Evolutionary conservation across 2,888 invertebrate species (phyloP).

Genomic region (Agapostemon virescens): DNA sequence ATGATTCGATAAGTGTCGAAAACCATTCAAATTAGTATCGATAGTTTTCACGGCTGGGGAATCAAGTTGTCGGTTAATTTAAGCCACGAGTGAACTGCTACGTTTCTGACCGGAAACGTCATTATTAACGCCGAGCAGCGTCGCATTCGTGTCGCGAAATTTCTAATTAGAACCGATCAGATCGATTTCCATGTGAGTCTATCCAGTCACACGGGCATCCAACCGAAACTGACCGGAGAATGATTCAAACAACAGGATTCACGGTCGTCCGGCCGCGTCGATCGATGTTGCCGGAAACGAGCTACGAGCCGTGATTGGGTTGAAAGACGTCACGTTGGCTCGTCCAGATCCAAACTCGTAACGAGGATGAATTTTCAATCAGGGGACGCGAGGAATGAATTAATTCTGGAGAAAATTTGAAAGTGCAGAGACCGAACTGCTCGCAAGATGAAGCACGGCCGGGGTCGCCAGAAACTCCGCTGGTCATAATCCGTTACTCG

Average conservation of each 20-base stretch:
- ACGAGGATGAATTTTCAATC: conserved; percentile 55
- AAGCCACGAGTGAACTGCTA: background rate
- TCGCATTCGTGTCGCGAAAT: conserved; percentile 48
- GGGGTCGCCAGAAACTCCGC: conserved; percentile 13
- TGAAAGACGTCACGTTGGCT: conserved; percentile 11
- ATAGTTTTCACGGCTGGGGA: background rate
- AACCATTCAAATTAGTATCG: too few relatives aligned
- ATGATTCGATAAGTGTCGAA: too few relatives aligned
- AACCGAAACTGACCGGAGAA: background rate
- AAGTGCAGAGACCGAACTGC: conserved; percentile 51
- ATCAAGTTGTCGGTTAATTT: background rate
- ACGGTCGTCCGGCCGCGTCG: background rate
- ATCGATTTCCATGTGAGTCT: conserved; percentile 48
- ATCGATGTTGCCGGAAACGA: background rate
- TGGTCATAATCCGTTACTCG: conserved; percentile 29
- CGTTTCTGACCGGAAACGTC: conserved; percentile 46
- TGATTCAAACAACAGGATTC: conserved; percentile 13
- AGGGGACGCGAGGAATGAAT: conserved; percentile 35
- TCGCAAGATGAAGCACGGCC: conserved; percentile 14
- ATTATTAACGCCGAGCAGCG: conserved; percentile 41
- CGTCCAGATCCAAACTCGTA: background rate
- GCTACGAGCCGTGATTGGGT: background rate
- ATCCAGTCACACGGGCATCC: background rate
- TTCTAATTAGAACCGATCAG: conserved; percentile 63
- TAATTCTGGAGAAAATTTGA: conserved; percentile 57